Evolutionary conservation across 2,113 vertebrate species (phyloP), one percentile per base, ranked within the genome.

Genomic region (Lepidothrix coronata): DNA sequence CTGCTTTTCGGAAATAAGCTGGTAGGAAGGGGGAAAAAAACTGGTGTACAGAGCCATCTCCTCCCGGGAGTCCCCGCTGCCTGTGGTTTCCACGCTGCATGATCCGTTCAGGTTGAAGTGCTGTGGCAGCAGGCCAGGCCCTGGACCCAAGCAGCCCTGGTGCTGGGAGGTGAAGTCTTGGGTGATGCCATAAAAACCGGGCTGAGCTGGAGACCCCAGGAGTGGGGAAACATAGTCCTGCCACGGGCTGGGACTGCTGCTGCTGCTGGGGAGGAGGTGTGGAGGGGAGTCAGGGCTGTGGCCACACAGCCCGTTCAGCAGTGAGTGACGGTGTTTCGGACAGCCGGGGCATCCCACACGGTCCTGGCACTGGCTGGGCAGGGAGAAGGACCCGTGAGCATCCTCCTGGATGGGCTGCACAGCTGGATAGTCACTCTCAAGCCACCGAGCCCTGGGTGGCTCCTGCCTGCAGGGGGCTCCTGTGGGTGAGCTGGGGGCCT

Each of bases 101-200:
- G 74, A 41, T 28, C 89, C 5, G 0, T 63, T 70, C 35, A 59
- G 35, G 35, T 37, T 67, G 1, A 63, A 74, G 52, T 5, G 77
- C 46, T 68, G 22, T 23, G 27, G 33, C 33, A 28, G 35, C 17
- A 2, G 0, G 0, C 25, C 1, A 0, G 72, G 20, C 27, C 46
- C 9, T 2, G 85, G 14, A 30, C 16, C 39, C 35, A 37, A 11
- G 48, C 39, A 91, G 35, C 37, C 52, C 66, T 68, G 73, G 21
- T 21, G 74, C 66, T 82, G 93, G 30, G 44, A 87, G 52, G 55
- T 6, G 16, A 19, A 18, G 2, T 35, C 81, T 14, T 63, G 85
- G 54, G 49, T 51, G 27, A 59, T 44, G 31, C 39, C 21, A 25
- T 13, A 23, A 66, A 37, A 12, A 2, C 7, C 66, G 43, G 80